Conservation (phyloP, 2,888 invertebrate genomes). For the Lasioglossum zephyrum region DNA sequence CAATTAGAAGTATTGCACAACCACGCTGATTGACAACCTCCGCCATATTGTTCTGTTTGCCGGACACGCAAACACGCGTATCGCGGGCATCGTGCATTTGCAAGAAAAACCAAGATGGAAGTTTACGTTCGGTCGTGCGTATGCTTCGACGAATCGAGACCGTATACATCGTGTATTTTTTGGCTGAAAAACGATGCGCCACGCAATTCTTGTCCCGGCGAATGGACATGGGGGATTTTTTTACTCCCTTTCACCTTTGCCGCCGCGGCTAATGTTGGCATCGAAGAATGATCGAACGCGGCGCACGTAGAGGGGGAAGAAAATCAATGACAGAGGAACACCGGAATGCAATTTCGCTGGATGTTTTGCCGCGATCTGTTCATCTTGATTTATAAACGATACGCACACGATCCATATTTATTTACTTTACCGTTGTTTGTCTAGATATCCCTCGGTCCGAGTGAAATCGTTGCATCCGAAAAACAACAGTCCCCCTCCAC, state of each 20-base stretch:
- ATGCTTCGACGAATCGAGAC: background rate
- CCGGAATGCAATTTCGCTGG: slow-evolving; percentile 38
- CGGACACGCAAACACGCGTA: background rate
- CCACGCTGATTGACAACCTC: background rate
- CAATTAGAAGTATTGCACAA: background rate
- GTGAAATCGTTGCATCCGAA: slow-evolving; percentile 12
- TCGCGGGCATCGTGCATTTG: background rate
- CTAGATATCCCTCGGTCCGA: background rate
- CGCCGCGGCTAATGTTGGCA: slow-evolving; percentile 27
- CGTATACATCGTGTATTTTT: background rate
- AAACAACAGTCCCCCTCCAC: slow-evolving; percentile 10
- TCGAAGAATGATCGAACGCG: slow-evolving; percentile 36
- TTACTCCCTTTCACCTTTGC: background rate
- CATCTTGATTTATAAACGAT: slow-evolving; percentile 56
- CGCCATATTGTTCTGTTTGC: background rate
- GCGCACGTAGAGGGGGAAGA: background rate
- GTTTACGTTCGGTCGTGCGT: background rate
- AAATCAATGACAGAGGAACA: slow-evolving; percentile 51
- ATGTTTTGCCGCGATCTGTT: slow-evolving; percentile 45
- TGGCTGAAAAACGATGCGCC: background rate
- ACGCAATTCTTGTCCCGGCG: background rate
- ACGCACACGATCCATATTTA: slow-evolving; percentile 39
- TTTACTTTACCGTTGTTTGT: slow-evolving; percentile 37
- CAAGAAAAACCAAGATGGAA: slow-evolving; percentile 1
- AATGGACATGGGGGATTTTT: slow-evolving; percentile 10